A percentile compares a stretch with the other conserved stretches of the same genome.
These are phyloP conservation scores for Dugesia japonica DNA, from an alignment of 2,888 invertebrate species.

Conservation along the genomic window DNA sequence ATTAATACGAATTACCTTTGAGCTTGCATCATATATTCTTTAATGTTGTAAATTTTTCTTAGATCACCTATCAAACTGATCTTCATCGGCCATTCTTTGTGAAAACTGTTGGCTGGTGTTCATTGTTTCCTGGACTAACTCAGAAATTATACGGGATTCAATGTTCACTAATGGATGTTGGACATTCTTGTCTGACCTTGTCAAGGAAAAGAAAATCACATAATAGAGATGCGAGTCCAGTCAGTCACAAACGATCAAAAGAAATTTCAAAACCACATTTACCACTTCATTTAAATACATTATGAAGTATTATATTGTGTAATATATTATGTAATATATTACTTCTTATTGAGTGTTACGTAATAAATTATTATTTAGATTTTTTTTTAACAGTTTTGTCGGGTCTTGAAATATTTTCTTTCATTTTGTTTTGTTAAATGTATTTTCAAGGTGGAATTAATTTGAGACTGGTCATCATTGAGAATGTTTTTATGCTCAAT, in stretches of 20 bases:
- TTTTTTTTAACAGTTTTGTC: background rate
- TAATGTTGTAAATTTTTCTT: too few relatives aligned
- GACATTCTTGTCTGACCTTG: background rate
- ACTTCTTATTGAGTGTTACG: background rate
- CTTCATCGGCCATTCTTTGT: background rate
- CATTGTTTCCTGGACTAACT: background rate
- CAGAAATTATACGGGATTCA: background rate
- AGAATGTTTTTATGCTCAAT: too few relatives aligned
- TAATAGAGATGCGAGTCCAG: background rate
- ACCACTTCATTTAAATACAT: background rate
- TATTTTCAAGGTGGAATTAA: too few relatives aligned
- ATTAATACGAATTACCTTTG: too few relatives aligned
- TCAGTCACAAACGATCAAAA: background rate
- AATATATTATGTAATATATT: background rate
- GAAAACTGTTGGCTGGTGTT: background rate
- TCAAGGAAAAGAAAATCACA: background rate
- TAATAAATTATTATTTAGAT: background rate
- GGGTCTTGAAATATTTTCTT: too few relatives aligned
- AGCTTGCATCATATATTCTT: too few relatives aligned
- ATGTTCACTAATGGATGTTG: background rate
- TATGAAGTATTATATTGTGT: too few relatives aligned
- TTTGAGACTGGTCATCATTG: too few relatives aligned
- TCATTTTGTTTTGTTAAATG: too few relatives aligned
- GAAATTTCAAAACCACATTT: background rate
- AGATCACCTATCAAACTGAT: background rate